Percentiles rank a stretch among this genome's conserved stretches.
Evolutionary conservation across 2,888 invertebrate genomes (phyloP).

Genomic region (Drosophila pseudotakahashii): DNA sequence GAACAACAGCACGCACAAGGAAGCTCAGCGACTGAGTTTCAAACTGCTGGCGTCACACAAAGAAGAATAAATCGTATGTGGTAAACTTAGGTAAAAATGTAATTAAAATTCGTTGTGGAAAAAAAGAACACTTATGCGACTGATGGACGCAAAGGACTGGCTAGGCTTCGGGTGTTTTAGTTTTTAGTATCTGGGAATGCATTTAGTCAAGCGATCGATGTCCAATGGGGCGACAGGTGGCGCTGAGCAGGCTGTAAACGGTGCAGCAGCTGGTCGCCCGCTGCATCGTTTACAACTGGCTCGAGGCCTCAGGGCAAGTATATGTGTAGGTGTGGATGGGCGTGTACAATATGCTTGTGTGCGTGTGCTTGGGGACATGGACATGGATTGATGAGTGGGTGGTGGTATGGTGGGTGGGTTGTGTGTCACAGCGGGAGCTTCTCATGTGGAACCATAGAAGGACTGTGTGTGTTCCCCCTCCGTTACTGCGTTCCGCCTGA

Average conservation of each 20-base stretch:
- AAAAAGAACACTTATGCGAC: constrained; percentile 10
- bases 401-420: constrained; percentile 37
- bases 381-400: constrained; percentile 15
- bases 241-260: neutral
- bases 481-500: constrained; percentile 4
- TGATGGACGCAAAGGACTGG: constrained; percentile 32
- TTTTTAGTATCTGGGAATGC: constrained; percentile 11
- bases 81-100: constrained; percentile 18
- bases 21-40: constrained; percentile 71
- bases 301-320: constrained; percentile 14
- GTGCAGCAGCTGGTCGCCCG: neutral
- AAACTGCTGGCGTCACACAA: constrained; percentile 41
- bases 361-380: constrained; percentile 21
- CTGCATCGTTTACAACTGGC: neutral
- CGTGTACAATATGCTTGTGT: constrained; percentile 27
- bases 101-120: constrained; percentile 4
- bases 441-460: constrained; percentile 83
- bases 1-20: constrained; percentile 64
- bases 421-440: constrained; percentile 60
- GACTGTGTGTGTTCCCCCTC: constrained; percentile 44
- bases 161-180: constrained; percentile 29
- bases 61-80: constrained; percentile 10
- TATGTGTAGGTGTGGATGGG: constrained; percentile 3
- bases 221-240: constrained; percentile 9
- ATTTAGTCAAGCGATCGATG: constrained; percentile 8